phyloP scores from a whole-genome alignment of 2,797 vertebrate genomes.

The Toxotes lorentzi region DNA sequence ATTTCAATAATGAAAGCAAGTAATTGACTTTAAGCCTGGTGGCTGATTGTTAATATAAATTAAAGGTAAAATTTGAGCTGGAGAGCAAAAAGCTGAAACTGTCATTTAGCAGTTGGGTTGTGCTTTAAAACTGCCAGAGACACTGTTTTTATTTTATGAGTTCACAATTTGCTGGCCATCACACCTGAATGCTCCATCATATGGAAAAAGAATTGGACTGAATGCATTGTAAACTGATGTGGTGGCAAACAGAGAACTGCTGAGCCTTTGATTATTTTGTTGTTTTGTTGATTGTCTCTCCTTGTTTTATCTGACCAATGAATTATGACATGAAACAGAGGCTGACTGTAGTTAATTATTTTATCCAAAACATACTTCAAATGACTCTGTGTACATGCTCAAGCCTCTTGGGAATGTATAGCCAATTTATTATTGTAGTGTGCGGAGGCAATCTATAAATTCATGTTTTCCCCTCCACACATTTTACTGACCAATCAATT shows the following conservation, averaged over 20 bases:
- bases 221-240: neutral
- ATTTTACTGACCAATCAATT: conserved; percentile 51
- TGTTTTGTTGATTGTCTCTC: conserved; percentile 28
- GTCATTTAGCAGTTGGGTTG: neutral
- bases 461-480: conserved; percentile 33
- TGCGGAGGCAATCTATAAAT: conserved; percentile 58
- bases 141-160: conserved; percentile 3
- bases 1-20: conserved; percentile 33
- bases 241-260: conserved; percentile 28
- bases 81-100: conserved; percentile 3
- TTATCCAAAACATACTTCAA: conserved; percentile 42
- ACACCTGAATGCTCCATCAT: conserved; percentile 18
- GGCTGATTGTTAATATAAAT: conserved; percentile 40
- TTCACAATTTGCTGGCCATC: conserved; percentile 8
- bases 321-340: conserved; percentile 27
- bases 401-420: conserved; percentile 19
- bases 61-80: conserved; percentile 28
- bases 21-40: conserved; percentile 22
- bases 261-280: conserved; percentile 24
- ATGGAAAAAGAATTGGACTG: conserved; percentile 18
- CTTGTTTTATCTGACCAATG: conserved; percentile 27
- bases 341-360: conserved; percentile 44
- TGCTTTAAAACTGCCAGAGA: conserved; percentile 10
- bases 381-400: conserved; percentile 10
- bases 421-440: conserved; percentile 37